Percentiles rank a stretch among this genome's conserved stretches.
These are phyloP conservation scores for Champsocephalus esox DNA, from an alignment of 2,797 vertebrate genomes.

Conservation along the genomic window DNA sequence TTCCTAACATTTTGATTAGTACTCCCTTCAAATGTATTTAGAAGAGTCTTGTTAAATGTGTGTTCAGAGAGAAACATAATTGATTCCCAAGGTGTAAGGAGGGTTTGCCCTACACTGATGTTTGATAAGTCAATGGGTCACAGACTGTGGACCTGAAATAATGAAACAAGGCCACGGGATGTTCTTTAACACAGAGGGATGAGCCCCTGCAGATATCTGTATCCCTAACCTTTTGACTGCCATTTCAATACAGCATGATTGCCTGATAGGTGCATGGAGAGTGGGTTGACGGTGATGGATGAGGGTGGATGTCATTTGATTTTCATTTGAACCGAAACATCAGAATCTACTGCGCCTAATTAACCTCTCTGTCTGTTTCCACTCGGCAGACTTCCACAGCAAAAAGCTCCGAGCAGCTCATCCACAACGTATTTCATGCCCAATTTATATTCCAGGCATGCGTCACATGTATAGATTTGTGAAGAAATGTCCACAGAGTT, in stretches of 20 bases:
- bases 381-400: slow-evolving; percentile 63
- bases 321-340: slow-evolving; percentile 74
- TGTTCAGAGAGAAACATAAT: background rate
- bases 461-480: slow-evolving; percentile 38
- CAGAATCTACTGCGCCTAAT: slow-evolving; percentile 79
- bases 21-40: background rate
- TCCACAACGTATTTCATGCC: slow-evolving; percentile 45
- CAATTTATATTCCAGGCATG: slow-evolving; percentile 41
- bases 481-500: slow-evolving; percentile 21
- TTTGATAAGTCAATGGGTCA: slow-evolving; percentile 16
- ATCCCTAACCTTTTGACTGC: slow-evolving; percentile 73
- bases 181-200: slow-evolving; percentile 55
- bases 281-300: slow-evolving; percentile 76
- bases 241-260: slow-evolving; percentile 61
- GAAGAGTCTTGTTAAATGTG: background rate
- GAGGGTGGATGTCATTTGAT: slow-evolving; percentile 76
- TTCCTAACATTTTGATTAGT: too few species aligned
- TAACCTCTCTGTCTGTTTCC: slow-evolving; percentile 78
- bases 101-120: slow-evolving; percentile 1
- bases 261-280: slow-evolving; percentile 54
- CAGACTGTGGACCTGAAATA: slow-evolving; percentile 51
- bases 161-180: slow-evolving; percentile 49
- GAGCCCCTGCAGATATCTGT: slow-evolving; percentile 52
- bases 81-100: background rate
- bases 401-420: slow-evolving; percentile 22